These are phyloP conservation scores for Patella ulyssiponensis DNA, from an alignment of 2,888 invertebrate genomes.

Conservation along the genomic window DNA sequence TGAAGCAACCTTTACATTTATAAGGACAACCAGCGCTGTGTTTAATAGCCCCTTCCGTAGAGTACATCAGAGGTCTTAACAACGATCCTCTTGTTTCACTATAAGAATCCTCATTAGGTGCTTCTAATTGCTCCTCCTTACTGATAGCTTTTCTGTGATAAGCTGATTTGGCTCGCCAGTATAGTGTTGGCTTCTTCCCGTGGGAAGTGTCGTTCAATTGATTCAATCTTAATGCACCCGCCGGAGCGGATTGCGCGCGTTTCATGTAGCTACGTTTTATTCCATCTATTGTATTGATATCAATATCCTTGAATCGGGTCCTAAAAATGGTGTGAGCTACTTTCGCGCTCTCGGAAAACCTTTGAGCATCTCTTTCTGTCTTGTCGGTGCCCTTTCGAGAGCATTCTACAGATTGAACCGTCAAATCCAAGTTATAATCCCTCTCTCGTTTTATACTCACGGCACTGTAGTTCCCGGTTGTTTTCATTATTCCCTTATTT, in stretches of 20 bases:
- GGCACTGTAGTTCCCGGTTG: background rate
- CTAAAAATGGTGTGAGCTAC: background rate
- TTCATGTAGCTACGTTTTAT: constrained; percentile 16
- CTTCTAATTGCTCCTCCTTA: background rate
- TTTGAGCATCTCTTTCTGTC: background rate
- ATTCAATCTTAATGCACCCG: constrained; percentile 18
- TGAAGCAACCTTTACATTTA: constrained; percentile 55
- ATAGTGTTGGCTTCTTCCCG: constrained; percentile 22
- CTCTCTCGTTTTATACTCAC: background rate
- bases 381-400: background rate
- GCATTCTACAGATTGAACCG: background rate
- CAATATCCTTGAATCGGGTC: background rate
- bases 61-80: constrained; percentile 31
- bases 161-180: constrained; percentile 37
- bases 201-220: background rate
- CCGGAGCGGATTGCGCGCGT: constrained; percentile 33
- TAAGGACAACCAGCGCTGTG: constrained; percentile 53
- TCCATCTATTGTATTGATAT: constrained; percentile 10
- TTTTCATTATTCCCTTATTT: background rate
- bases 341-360: background rate
- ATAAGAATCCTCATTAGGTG: background rate
- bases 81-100: constrained; percentile 21
- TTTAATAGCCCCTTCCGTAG: constrained; percentile 30
- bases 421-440: background rate
- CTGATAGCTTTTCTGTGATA: constrained; percentile 32